Evolutionary conservation across 2,888 invertebrate genomes (phyloP), one percentile per base, ranked within the genome.

Genomic region (Cataglyphis livida): DNA sequence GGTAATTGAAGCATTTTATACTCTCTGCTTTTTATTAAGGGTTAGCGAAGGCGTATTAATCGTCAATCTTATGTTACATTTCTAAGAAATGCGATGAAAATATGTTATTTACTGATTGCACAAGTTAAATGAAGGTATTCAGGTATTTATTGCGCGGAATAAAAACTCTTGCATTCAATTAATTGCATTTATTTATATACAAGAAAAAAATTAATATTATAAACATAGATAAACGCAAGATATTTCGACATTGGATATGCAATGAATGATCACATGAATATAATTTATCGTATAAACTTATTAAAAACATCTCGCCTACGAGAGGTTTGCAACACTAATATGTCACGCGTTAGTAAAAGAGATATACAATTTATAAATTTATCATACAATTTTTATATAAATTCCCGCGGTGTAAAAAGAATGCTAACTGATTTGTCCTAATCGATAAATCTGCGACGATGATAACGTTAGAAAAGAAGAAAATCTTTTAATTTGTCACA

Each of bases 241-340:
- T 66, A 76, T 66, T 66, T 66, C 32, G 15, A 76, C 66, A 76
- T 76, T 10, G 0, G n/a, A 7, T 51, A 28, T 10, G 76, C 76
- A 66, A 65, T 41, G 15, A 4, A 76, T 28, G 75, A 65, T n/a
- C 38, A 28, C 28, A 28, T n/a, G 18, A 21, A 6, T 59, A 28
- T 66, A 66, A 76, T 66, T 76, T 65, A 66, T 66, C 28, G 57
- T 57, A n/a, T 54, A 66, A 57, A 66, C 57, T 65, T 41, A 51
- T 51, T 35, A 66, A 76, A 75, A 62, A 65, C 38, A 51, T 62
- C 44, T 68, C 81, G 38, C 25, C 38, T 28, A 54, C 44, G 48
- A 81, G 48, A 74, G 54, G 35, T 64, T 21, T 82, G 44, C 79
- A 83, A 83, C 87, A 65, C 38, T 70, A 73, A 65, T 84, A 44